Conservation (phyloP, 2,113 vertebrate genomes). For the Balaeniceps rex region DNA sequence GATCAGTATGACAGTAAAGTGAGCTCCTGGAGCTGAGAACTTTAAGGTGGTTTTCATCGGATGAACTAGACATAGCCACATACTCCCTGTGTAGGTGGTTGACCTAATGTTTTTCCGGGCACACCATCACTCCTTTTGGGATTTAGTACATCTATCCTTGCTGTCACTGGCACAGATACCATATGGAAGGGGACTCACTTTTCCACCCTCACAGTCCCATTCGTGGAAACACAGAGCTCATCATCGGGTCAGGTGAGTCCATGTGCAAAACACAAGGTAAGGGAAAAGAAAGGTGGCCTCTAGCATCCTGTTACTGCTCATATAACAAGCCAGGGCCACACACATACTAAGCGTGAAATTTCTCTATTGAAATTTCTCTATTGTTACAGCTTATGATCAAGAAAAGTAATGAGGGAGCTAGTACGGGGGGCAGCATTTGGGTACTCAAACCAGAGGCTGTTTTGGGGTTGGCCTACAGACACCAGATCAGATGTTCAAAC, state of each 20-base stretch:
- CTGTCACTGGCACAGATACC: not conserved
- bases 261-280: not conserved
- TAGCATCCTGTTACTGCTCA: not conserved
- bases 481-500: not conserved
- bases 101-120: not conserved
- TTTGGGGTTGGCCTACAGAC: not conserved
- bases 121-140: not conserved
- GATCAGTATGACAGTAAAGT: not conserved
- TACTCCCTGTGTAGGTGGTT: not conserved
- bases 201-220: not conserved
- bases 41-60: not conserved
- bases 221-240: accelerated
- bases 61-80: accelerated
- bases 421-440: not conserved
- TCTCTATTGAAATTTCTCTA: not conserved
- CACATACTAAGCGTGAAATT: not conserved
- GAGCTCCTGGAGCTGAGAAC: not conserved
- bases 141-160: not conserved
- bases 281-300: not conserved
- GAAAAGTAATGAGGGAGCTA: not conserved
- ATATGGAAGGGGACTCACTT: not conserved
- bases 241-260: not conserved
- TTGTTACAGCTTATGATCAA: not conserved
- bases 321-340: not conserved
- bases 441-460: not conserved